Percentiles rank a stretch among this genome's conserved stretches.
These are phyloP conservation scores for Gandaritis pyraliata DNA, from an alignment of 2,888 invertebrate species.

Conservation along the genomic window DNA sequence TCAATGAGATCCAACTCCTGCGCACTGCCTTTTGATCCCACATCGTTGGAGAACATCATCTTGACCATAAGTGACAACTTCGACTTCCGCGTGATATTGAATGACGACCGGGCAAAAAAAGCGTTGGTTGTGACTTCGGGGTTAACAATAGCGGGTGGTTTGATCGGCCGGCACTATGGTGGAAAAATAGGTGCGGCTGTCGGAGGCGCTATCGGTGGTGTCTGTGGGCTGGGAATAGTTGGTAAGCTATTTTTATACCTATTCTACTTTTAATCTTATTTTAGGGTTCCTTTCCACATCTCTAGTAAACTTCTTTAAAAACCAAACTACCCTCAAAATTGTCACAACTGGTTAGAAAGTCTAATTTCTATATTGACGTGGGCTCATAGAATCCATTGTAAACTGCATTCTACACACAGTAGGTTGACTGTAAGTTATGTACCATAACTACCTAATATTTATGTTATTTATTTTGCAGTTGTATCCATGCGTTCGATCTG, in stretches of 20 bases:
- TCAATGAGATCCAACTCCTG: constrained; percentile 44
- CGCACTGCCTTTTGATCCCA: constrained; percentile 64
- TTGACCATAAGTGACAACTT: constrained; percentile 67
- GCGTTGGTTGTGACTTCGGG: constrained; percentile 69
- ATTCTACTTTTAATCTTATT: not conserved
- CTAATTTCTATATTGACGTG: no score
- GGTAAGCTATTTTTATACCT: constrained; percentile 53
- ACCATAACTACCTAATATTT: no score
- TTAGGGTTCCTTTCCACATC: not conserved
- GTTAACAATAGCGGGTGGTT: constrained; percentile 65
- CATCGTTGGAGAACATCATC: constrained; percentile 66
- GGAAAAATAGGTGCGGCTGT: constrained; percentile 72
- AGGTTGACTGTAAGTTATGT: no score
- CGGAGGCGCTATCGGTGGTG: constrained; percentile 73
- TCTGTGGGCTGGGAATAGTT: constrained; percentile 70
- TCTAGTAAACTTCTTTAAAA: not conserved
- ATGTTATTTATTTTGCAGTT: constrained; percentile 50
- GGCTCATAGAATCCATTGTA: no score
- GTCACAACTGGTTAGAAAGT: no score
- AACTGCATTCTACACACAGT: no score
- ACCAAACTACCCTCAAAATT: not conserved
- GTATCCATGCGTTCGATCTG: constrained; percentile 74
- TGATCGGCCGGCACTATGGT: constrained; percentile 73
- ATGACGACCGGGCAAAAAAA: constrained; percentile 52
- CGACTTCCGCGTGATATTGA: constrained; percentile 67